Base-by-base conservation (phyloP, 1,140 invertebrate species). In the Pseudomyrmex concolor region DNA sequence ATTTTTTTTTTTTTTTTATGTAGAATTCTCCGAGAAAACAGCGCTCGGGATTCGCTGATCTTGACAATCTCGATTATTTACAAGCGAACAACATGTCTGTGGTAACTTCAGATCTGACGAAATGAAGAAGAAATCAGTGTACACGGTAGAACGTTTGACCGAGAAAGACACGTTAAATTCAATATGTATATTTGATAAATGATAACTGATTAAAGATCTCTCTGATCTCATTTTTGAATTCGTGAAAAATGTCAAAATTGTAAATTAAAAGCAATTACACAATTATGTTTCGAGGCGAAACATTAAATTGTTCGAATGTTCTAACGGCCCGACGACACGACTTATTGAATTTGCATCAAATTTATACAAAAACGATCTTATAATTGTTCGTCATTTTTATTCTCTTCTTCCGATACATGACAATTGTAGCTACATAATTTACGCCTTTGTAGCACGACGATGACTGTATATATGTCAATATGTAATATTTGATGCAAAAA, bases 381-480 rank as follows among this genome's bases (percentile, higher is more conserved):
- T 83, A 57, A 83, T 66, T 87, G 68, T 71, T 72, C 83, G 59
- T 60, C 60, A 59, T 43, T 83, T 78, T 78, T 85, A 78, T 60
- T 83, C 34, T 34, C 34, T 34, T 34, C 34, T 77, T 84, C 55
- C 59, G 45, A 34, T 7, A 34, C 70, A 62, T 34, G 48, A 76
- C 55, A 86, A 73, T 68, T 87, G 86, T 88, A 91, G 86, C 77
- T 83, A 86, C 72, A 62, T 90, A 91, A 87, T 90, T 87, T 87
- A 90, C 88, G 86, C 85, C 90, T 80, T 80, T 91, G 70, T 92
- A 91, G 91, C 70, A 85, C 90, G 91, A 87, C 89, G 89, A 91
- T 92, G 91, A 92, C 89, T 93, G 92, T 93, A 93, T 93, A 93
- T 93, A 93, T 93, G 92, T 93, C 91, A 89, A 93, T 92, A 92